Percentiles rank a stretch among this genome's conserved stretches.
Conservation (phyloP, 2,888 invertebrate species). For the Tachina grossa region DNA sequence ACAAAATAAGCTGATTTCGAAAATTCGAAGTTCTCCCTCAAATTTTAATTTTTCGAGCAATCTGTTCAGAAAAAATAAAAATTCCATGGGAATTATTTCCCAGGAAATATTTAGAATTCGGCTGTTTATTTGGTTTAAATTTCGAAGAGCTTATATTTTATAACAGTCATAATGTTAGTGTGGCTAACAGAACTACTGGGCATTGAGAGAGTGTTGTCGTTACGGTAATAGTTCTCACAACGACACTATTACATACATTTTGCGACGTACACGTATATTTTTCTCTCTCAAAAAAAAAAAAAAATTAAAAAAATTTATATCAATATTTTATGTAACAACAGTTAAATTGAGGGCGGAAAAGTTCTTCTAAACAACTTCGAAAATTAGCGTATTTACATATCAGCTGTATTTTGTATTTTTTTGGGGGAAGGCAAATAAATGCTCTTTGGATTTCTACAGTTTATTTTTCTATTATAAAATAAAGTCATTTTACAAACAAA, state of each 20-base stretch:
- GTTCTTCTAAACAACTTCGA: not conserved
- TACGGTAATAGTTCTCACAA: not conserved
- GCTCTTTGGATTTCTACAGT: conserved; percentile 10
- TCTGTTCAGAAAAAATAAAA: too few species aligned
- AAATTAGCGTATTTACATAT: conserved; percentile 5
- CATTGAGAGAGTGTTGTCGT: not conserved
- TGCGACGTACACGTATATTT: not conserved
- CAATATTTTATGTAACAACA: conserved; percentile 37
- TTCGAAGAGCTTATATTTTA: too few species aligned
- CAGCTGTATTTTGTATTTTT: not conserved
- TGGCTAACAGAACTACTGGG: not conserved
- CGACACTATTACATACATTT: conserved; percentile 20
- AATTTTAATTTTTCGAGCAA: too few species aligned
- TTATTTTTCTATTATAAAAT: conserved; percentile 27
- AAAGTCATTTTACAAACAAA: conserved; percentile 14
- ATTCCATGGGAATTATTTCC: too few species aligned
- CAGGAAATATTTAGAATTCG: too few species aligned
- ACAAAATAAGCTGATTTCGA: too few species aligned
- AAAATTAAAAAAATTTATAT: conserved; percentile 10
- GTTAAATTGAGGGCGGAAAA: not conserved
- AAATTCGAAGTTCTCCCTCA: too few species aligned
- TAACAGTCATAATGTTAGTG: too few species aligned
- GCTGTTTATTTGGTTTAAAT: too few species aligned
- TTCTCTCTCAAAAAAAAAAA: not conserved
- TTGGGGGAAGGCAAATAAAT: not conserved